These are phyloP conservation scores for Epinephelus awoara DNA, from an alignment of 2,797 vertebrate species.

Conservation along the genomic window DNA sequence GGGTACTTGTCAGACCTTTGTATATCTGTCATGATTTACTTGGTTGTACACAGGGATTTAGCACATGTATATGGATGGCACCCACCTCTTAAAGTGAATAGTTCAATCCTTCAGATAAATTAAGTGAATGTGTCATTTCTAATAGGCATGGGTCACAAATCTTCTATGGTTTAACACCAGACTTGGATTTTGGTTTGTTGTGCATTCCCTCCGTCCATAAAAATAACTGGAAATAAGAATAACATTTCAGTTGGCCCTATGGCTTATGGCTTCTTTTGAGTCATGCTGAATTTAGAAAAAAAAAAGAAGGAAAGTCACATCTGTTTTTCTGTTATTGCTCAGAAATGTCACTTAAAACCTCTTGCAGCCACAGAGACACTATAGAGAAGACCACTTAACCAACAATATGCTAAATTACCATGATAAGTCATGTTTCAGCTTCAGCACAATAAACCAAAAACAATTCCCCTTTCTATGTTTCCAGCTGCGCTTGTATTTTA, in stretches of 20 bases:
- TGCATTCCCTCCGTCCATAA: neutral
- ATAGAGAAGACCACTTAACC: slow-evolving; percentile 1
- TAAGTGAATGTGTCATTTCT: neutral
- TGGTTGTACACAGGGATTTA: too few relatives aligned
- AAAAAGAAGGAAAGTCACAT: neutral
- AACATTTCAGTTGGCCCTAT: neutral
- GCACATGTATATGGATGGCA: too few relatives aligned
- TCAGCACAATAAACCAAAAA: slow-evolving; percentile 10
- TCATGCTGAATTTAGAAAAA: neutral
- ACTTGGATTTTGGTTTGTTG: neutral
- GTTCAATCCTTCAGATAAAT: neutral
- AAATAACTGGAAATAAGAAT: neutral
- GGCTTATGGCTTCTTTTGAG: neutral
- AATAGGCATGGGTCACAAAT: neutral
- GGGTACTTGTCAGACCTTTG: neutral
- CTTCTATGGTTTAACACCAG: neutral
- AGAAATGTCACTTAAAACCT: neutral
- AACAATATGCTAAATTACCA: slow-evolving; percentile 14
- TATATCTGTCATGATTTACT: too few relatives aligned
- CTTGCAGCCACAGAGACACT: neutral
- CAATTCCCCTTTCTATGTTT: slow-evolving; percentile 11
- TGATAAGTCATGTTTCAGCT: slow-evolving; percentile 19
- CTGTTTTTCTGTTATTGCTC: neutral
- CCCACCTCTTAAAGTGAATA: neutral
- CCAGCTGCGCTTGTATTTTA: slow-evolving; percentile 37